Conservation (phyloP, 1,140 invertebrate genomes). For the Eupeodes corollae region DNA sequence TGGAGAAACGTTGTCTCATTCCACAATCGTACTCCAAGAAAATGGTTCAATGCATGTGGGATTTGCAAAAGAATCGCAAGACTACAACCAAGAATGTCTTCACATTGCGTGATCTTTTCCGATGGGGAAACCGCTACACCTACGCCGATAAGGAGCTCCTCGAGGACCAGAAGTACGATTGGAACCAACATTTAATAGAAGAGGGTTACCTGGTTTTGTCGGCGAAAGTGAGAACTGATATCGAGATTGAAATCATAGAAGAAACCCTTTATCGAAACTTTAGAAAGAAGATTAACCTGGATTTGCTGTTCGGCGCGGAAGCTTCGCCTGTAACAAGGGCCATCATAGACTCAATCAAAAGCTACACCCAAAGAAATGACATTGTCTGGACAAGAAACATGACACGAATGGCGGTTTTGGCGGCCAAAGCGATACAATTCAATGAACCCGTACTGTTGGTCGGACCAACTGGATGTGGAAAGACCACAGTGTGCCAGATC, state of each 20-base stretch:
- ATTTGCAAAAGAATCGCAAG: slow-evolving; percentile 72
- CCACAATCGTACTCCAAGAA: slow-evolving; percentile 80
- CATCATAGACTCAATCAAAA: slow-evolving; percentile 57
- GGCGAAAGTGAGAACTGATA: slow-evolving; percentile 76
- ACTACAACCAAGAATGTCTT: slow-evolving; percentile 88
- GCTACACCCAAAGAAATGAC: slow-evolving; percentile 54
- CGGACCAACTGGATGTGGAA: slow-evolving; percentile 97
- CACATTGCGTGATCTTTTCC: slow-evolving; percentile 89
- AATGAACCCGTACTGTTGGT: slow-evolving; percentile 92
- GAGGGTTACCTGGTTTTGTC: slow-evolving; percentile 93
- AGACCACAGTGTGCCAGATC: slow-evolving; percentile 93
- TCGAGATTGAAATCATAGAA: slow-evolving; percentile 67
- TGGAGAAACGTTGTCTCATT: slow-evolving; percentile 80
- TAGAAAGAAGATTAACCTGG: slow-evolving; percentile 60
- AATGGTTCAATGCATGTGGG: slow-evolving; percentile 85
- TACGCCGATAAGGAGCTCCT: slow-evolving; percentile 45
- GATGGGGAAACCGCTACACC: slow-evolving; percentile 93
- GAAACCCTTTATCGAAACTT: slow-evolving; percentile 76
- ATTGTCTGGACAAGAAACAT: slow-evolving; percentile 91
- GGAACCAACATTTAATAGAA: slow-evolving; percentile 94
- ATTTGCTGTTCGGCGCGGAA: slow-evolving; percentile 65
- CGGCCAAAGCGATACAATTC: slow-evolving; percentile 80
- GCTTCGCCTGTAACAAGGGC: slow-evolving; percentile 62
- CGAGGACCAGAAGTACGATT: slow-evolving; percentile 69
- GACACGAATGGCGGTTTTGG: slow-evolving; percentile 81